phyloP scores from a whole-genome alignment of 2,888 invertebrate genomes.

The Xiphydria camelus region DNA sequence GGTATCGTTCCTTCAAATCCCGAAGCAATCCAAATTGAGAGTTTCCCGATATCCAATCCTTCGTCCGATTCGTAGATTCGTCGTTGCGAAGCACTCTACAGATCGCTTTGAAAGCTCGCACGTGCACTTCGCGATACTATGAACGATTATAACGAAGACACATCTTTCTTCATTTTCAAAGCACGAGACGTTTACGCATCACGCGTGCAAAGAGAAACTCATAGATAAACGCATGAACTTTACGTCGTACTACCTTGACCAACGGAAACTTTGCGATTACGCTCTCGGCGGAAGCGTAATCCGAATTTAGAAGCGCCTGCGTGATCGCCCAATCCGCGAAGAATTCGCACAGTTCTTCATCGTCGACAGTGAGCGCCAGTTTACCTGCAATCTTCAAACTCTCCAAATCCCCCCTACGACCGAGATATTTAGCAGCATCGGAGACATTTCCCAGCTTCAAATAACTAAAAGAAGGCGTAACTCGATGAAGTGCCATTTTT shows the following conservation, averaged over 20 bases:
- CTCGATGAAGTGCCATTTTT: no score
- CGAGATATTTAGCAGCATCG: conserved; percentile 66
- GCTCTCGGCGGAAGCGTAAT: conserved; percentile 27
- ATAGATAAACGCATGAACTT: no score
- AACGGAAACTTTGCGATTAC: conserved; percentile 37
- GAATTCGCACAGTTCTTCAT: conserved; percentile 32
- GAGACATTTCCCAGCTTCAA: conserved; percentile 63
- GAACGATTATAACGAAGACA: no score
- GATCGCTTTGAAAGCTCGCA: conserved; percentile 33
- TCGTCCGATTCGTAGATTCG: no score
- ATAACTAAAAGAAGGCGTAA: no score
- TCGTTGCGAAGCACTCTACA: no score
- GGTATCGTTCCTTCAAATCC: conserved; percentile 24
- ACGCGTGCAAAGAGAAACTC: no score
- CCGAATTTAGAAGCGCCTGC: conserved; percentile 28
- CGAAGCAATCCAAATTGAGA: conserved; percentile 29
- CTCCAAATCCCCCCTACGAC: conserved; percentile 62
- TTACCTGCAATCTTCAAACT: conserved; percentile 64
- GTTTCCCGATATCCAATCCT: conserved; percentile 38
- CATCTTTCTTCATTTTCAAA: no score
- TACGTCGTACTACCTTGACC: no score
- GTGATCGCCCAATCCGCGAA: conserved; percentile 41
- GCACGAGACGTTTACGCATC: no score
- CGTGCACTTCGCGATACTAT: conserved; percentile 36
- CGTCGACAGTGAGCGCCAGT: conserved; percentile 57